Percentiles rank a stretch among this genome's conserved stretches.
Evolutionary conservation across 2,888 invertebrate genomes (phyloP).

Genomic region (Ophraella communa): DNA sequence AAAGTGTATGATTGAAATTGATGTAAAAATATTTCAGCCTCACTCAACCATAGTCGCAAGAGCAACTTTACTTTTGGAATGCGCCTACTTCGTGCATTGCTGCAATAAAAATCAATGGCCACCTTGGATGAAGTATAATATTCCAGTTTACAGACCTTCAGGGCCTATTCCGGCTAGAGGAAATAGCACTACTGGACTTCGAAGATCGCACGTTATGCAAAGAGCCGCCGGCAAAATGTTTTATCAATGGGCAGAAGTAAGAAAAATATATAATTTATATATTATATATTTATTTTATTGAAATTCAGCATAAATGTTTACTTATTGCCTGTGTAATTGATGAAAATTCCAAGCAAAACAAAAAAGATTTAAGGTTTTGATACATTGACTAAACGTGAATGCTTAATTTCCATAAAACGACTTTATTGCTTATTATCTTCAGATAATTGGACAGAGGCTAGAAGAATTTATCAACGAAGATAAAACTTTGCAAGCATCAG

Average conservation of each 20-base stretch:
- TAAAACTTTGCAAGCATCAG: conserved; percentile 72
- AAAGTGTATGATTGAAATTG: not conserved
- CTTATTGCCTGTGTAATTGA: too few species aligned
- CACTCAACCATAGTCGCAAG: conserved; percentile 93
- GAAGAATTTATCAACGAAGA: conserved; percentile 91
- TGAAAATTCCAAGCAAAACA: too few species aligned
- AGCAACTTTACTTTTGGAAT: conserved; percentile 92
- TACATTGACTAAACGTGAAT: too few species aligned
- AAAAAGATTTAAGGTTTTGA: too few species aligned
- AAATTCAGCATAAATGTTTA: too few species aligned
- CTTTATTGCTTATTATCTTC: not conserved
- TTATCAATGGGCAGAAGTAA: conserved; percentile 94
- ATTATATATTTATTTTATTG: not conserved
- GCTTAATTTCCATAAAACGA: too few species aligned
- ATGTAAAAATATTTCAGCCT: conserved; percentile 66
- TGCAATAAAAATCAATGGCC: conserved; percentile 99
- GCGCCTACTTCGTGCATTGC: conserved; percentile 94
- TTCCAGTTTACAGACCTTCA: conserved; percentile 75
- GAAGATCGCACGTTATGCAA: conserved; percentile 75
- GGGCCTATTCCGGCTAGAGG: conserved; percentile 66
- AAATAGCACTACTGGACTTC: conserved; percentile 47
- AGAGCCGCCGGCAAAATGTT: conserved; percentile 95
- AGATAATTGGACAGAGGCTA: conserved; percentile 73
- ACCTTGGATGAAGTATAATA: conserved; percentile 92
- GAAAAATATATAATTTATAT: not conserved